Evolutionary conservation across 2,797 vertebrate species (phyloP), one percentile per base, ranked within the genome.

Genomic region (Arnoldichthys spilopterus): DNA sequence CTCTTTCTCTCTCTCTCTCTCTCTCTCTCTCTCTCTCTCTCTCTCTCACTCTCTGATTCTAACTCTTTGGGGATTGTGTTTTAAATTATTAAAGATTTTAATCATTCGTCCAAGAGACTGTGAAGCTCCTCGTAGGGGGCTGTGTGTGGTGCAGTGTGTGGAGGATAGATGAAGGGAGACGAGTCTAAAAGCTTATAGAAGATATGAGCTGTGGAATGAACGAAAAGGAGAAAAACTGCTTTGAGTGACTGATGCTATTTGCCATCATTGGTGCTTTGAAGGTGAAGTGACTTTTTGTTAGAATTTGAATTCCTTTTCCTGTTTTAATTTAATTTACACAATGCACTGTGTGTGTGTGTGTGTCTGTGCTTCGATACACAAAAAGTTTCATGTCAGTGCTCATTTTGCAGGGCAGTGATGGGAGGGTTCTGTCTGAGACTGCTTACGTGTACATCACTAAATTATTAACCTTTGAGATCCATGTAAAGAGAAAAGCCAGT

Each of bases 61-160:
- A 37, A 37, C 62, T 79, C 76, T 83, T 82, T 62, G 77, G 76
- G 75, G 75, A 71, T 72, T 51, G 58, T 49, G 47, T 72, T 79
- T 82, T 83, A 77, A 88, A 84, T 83, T 77, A 85, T 80, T 83
- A 40, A 83, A 83, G 84, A 86, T 82, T 86, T 82, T 83, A 84
- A 85, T 83, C 84, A 83, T 81, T 83, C 77, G 79, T 83, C 77
- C 73, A 78, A 73, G 78, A 68, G 47, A 56, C 61, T 83, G 74
- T 67, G 69, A 74, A 72, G 74, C 22, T 26, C 22, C 45, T 82
- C 40, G 49, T 63, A 59, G 63, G 59, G 69, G 76, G 66, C 69
- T 70, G 13, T 34, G 62, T 62, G 77, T 54, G 72, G 47, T 62
- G 58, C 76, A 51, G 61, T 43, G 56, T 61, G 56, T 61, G 43